Evolutionary conservation across 2,797 vertebrate genomes (phyloP), one percentile per base, ranked within the genome.

Genomic region (Chiloscyllium punctatum): DNA sequence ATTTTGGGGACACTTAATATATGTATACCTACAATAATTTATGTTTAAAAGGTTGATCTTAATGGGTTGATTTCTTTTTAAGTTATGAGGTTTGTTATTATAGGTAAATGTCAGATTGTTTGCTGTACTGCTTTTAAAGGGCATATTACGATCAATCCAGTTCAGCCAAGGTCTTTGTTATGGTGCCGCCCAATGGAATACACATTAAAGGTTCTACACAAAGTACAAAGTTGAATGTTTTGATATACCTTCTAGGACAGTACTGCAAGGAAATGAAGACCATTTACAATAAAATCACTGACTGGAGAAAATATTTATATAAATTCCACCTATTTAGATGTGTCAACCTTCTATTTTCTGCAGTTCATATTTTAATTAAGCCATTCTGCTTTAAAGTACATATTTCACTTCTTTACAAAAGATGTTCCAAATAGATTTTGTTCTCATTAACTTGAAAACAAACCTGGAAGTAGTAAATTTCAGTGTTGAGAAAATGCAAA

Each of bases 41-140:
- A 95, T 95, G 48, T 95, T 95, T 95, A 53, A 95, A 95, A 95
- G 71, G 94, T 95, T 95, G 53, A 95, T 95, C 94, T 95, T 95
- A 77, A n/a, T 95, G 23, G 71, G 48, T 72, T 74, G 57, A 33
- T 74, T 71, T 95, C 77, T 77, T 92, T 92, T 77, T 74, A 95
- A 95, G 94, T 95, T 95, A 51, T 95, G 71, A 95, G 48, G 94
- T 95, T 94, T 95, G 94, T 95, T 94, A 72, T 72, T 94, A 53
- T 15, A 77, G 94, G 72, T 95, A 53, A 74, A 95, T 95, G 94
- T 95, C 71, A 95, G 66, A 92, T 95, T 95, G 94, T 95, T 95
- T 95, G 94, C 94, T 95, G 94, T 95, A 95, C 71, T 95, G 42
- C 94, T 74, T 95, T 95, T 95, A 77, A 95, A 77, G 94, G 94